Conservation (phyloP, 2,113 vertebrate species). For the Tyto alba region DNA sequence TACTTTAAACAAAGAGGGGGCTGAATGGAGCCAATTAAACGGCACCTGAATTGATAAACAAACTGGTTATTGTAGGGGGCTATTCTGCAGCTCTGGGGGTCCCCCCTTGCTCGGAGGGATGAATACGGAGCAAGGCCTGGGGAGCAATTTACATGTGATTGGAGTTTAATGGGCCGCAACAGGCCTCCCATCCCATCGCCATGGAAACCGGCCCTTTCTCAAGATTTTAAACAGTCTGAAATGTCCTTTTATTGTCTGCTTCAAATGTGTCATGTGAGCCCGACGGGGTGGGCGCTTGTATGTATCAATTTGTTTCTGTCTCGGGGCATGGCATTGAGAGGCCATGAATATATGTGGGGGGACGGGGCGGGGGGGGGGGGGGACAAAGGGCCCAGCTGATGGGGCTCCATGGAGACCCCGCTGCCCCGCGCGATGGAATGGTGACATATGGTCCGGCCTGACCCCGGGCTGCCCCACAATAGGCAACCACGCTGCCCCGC, state of each 20-base stretch:
- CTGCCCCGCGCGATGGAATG: constrained; percentile 79
- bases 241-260: constrained; percentile 85
- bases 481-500: constrained; percentile 64
- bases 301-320: constrained; percentile 98
- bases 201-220: constrained; percentile 84
- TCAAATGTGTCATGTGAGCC: constrained; percentile 80
- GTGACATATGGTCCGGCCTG: constrained; percentile 92
- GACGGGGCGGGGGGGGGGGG: neutral
- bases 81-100: constrained; percentile 65
- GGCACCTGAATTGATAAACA: constrained; percentile 90
- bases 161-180: constrained; percentile 87
- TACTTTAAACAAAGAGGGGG: constrained; percentile 81
- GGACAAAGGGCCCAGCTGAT: constrained; percentile 84
- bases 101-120: neutral
- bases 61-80: constrained; percentile 87
- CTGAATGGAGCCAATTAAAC: constrained; percentile 88
- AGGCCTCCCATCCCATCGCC: constrained; percentile 75
- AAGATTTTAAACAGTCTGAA: constrained; percentile 88
- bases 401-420: constrained; percentile 85
- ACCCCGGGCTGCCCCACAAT: constrained; percentile 75
- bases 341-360: constrained; percentile 87
- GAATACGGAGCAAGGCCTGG: constrained; percentile 55
- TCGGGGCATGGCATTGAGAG: constrained; percentile 65
- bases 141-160: constrained; percentile 89
- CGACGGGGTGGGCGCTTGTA: constrained; percentile 77